Base-by-base conservation (phyloP, 2,113 vertebrate species). In the Gorsachius goisagi region DNA sequence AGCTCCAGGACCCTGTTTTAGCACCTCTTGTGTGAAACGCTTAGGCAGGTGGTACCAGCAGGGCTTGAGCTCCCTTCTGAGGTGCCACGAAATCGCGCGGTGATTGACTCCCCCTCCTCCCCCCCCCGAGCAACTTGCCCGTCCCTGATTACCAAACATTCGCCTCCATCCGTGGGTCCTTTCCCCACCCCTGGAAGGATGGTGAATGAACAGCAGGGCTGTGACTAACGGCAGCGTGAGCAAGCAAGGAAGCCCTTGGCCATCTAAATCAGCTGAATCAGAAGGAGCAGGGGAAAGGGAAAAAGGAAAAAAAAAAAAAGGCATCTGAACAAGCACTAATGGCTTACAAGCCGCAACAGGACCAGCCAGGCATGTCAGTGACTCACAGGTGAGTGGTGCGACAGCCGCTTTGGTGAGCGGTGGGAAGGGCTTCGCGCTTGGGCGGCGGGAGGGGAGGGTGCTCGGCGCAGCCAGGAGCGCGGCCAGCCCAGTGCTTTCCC, bases 241-340 rank as follows among this genome's bases (percentile, higher is more conserved):
- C 87, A 58, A 90, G 77, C 66, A 6, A 60, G 62, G 41, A 81
- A 81, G 47, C 82, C 80, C 60, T 89, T 12, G 6, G 88, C 59
- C 14, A 2, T 9, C 83, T 33, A 72, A 85, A 82, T 94, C 92
- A 94, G 89, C 85, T 97, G 97, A 97, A 95, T 96, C 93, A 95
- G 87, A 95, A 67, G 58, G 93, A 85, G n/a, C 33, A 28, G 44
- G 49, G 41, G 21, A 15, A 66, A 49, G 8, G 6, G 41, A 15
- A 20, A 41, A 41, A 41, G 39, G 5, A 19, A 19, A 33, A 55
- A 37, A 45, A 85, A 59, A 45, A 85, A 59, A n/a, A 11, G 15
- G 35, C 15, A 24, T 90, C 55, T 87, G 76, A 88, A 77, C 50
- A 79, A 90, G 52, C 64, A 39, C 47, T 91, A 85, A 92, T 93